Evolutionary conservation across 2,888 invertebrate species (phyloP).

Genomic region (Xestia rhomboidea): DNA sequence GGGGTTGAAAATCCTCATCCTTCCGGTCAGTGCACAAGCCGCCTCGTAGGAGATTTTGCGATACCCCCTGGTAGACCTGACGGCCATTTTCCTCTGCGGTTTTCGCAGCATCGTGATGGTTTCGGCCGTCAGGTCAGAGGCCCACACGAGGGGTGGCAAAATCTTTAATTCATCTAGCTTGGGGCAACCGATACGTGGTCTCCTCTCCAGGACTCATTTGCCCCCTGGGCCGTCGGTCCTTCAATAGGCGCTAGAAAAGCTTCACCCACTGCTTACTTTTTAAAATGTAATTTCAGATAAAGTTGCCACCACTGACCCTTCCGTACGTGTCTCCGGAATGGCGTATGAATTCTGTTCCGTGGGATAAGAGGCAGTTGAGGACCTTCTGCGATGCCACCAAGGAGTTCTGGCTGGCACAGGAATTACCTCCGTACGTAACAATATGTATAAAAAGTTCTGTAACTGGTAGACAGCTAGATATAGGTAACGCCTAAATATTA

Average conservation of each 20-base stretch:
- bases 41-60: background rate
- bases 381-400: slow-evolving; percentile 70
- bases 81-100: background rate
- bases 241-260: background rate
- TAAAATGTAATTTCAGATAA: slow-evolving; percentile 67
- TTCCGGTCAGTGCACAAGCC: background rate
- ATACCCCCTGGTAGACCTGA: background rate
- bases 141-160: no score
- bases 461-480: background rate
- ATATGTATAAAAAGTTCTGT: background rate
- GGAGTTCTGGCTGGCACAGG: slow-evolving; percentile 75
- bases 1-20: no score
- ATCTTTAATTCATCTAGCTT: background rate
- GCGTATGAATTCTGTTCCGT: slow-evolving; percentile 75
- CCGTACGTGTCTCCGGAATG: slow-evolving; percentile 78
- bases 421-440: slow-evolving; percentile 60
- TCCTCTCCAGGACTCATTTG: background rate
- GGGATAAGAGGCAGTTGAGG: slow-evolving; percentile 76
- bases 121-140: no score
- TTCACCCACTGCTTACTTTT: background rate
- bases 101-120: background rate
- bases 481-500: background rate
- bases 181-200: background rate
- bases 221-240: background rate
- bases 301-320: slow-evolving; percentile 58